Evolutionary conservation across 2,797 vertebrate species (phyloP), one percentile per base, ranked within the genome.

Genomic region (Mareca penelope): DNA sequence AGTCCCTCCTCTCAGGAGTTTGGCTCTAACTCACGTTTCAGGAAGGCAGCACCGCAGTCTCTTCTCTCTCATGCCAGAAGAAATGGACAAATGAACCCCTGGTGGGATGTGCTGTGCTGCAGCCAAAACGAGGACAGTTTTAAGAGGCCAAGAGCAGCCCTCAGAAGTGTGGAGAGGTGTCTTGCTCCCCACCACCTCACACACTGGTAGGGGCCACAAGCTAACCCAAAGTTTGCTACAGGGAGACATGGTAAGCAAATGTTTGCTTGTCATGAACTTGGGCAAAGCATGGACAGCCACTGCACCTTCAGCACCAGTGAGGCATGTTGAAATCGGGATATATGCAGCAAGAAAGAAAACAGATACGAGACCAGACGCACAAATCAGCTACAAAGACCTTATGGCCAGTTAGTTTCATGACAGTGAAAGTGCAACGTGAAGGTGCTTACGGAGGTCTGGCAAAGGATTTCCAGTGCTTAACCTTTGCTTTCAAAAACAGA

Each of bases 391-490:
- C 39, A 89, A 53, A 91, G 42, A 83, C 26, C 50, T 65, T 65
- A 46, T 3, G 17, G 65, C 88, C 79, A 78, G 44, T 37, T 22
- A 67, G 16, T 37, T 79, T 81, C 40, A 21, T 35, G 61, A 86
- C 50, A 92, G 80, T 7, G 26, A 44, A 93, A 89, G 40, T 37
- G 31, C 48, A 95, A 52, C 46, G 24, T 71, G 78, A 94, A 76
- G 81, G 68, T 85, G 75, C 48, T 93, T 71, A 53, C 0, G 60
- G 50, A 72, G 71, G 79, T 88, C 88, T 94, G 88, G 92, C 71
- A 89, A 90, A 90, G 16, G 50, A 93, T 82, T 95, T 60, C 39
- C 53, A 82, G 53, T 60, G 78, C 57, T 94, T 94, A 95, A 90
- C 63, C 60, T 94, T 69, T 88, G 64, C 88, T 90, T 93, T 85